phyloP scores from a whole-genome alignment of 2,888 invertebrate genomes.

The Zygothrica quintamaculata region DNA sequence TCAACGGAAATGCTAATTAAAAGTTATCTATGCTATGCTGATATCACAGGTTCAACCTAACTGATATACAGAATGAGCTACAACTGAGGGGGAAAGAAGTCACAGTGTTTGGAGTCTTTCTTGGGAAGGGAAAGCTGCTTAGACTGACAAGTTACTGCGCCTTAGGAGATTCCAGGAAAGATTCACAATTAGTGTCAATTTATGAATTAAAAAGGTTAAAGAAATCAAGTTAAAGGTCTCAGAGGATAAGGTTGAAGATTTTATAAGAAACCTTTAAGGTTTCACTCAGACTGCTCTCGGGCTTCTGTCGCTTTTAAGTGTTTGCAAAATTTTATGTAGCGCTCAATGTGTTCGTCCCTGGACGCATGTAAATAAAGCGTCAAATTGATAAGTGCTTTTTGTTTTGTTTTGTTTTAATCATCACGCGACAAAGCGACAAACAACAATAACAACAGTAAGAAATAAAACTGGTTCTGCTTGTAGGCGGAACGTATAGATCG shows the following conservation, averaged over 20 bases:
- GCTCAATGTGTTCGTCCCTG: constrained; percentile 17
- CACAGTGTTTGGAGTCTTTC: no score
- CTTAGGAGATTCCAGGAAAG: no score
- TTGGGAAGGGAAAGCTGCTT: no score
- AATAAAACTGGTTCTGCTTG: constrained; percentile 59
- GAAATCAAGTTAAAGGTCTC: no score
- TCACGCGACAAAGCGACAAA: constrained; percentile 52
- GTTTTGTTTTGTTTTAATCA: constrained; percentile 40
- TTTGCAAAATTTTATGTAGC: no score
- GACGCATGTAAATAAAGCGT: constrained; percentile 51
- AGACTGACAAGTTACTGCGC: no score
- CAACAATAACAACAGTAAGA: not conserved
- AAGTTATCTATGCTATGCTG: constrained; percentile 37
- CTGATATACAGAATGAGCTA: constrained; percentile 29
- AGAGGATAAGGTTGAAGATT: no score
- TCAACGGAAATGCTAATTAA: constrained; percentile 69
- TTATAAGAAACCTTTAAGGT: no score
- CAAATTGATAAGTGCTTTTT: constrained; percentile 53
- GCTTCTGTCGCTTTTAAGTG: no score
- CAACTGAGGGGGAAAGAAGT: not conserved
- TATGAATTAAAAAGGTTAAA: no score
- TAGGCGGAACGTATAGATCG: constrained; percentile 39
- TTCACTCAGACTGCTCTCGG: no score
- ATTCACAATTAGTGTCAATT: no score
- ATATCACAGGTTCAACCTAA: constrained; percentile 12